Percentiles rank a stretch among this genome's conserved stretches.
phyloP scores from a whole-genome alignment of 2,797 vertebrate species.

The Orestias chungarensis region DNA sequence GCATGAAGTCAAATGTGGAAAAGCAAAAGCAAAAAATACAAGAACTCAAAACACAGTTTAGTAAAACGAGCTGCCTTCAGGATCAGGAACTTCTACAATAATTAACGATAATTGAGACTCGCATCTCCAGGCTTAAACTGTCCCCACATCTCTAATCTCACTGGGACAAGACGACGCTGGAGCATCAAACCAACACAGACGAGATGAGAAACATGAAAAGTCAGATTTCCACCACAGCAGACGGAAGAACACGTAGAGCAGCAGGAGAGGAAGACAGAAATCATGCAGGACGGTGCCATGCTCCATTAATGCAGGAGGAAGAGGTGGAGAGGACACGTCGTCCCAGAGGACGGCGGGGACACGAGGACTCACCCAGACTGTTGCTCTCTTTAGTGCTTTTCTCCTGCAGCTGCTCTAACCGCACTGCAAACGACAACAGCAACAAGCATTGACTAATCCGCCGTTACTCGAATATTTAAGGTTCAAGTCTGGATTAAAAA shows the following conservation, averaged over 20 bases:
- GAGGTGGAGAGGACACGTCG: constrained; percentile 16
- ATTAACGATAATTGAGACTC: too few relatives aligned
- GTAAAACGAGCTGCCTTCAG: too few relatives aligned
- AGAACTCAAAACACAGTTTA: too few relatives aligned
- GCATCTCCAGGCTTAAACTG: neutral
- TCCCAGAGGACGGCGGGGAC: constrained; percentile 31
- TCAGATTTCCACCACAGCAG: constrained; percentile 30
- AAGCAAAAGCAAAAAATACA: too few relatives aligned
- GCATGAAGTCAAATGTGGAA: too few relatives aligned
- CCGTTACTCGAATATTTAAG: too few relatives aligned
- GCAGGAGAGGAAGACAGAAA: constrained; percentile 15
- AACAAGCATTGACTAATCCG: constrained; percentile 72
- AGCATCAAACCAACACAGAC: constrained; percentile 10
- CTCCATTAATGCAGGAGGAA: constrained; percentile 46
- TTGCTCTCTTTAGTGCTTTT: constrained; percentile 98
- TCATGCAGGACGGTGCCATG: constrained; percentile 66
- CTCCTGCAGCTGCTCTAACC: constrained; percentile 98
- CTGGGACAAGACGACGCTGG: neutral
- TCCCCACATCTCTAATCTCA: neutral
- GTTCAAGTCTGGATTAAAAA: too few relatives aligned
- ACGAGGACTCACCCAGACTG: constrained; percentile 92
- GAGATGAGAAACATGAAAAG: constrained; percentile 24
- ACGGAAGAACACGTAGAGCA: constrained; percentile 21
- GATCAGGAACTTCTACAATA: too few relatives aligned
- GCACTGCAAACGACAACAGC: constrained; percentile 93